A percentile compares a stretch with the other conserved stretches of the same genome.
Evolutionary conservation across 2,888 invertebrate species (phyloP).

Genomic region (Spicauda simplicius): DNA sequence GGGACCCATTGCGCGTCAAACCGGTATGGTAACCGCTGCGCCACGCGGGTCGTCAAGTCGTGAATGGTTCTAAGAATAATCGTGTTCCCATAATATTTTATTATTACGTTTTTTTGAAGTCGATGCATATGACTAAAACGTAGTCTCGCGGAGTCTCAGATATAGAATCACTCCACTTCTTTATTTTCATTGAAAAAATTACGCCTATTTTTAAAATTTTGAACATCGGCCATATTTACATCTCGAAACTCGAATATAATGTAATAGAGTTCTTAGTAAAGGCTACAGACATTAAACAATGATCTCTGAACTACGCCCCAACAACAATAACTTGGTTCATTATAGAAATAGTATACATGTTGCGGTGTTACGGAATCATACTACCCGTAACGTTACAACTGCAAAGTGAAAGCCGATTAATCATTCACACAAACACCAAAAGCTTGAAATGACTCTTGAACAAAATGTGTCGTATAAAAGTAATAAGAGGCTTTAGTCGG

Average conservation of each 20-base stretch:
- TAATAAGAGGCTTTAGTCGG: not conserved
- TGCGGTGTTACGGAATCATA: not conserved
- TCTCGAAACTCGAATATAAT: not conserved
- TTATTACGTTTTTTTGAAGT: too few species aligned
- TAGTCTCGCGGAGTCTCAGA: too few species aligned
- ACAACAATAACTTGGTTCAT: not conserved
- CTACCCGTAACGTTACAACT: not conserved
- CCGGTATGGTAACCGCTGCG: too few species aligned
- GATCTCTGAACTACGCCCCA: not conserved
- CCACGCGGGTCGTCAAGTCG: too few species aligned
- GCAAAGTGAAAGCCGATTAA: not conserved
- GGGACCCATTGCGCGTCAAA: too few species aligned
- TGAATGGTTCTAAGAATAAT: too few species aligned
- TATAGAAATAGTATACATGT: not conserved
- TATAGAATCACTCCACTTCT: too few species aligned
- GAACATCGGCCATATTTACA: too few species aligned
- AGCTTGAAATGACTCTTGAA: not conserved
- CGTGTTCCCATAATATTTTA: too few species aligned
- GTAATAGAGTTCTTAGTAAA: not conserved
- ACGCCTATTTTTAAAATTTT: too few species aligned
- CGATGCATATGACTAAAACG: too few species aligned
- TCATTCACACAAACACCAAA: not conserved
- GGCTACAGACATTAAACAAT: not conserved
- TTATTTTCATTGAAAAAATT: too few species aligned
- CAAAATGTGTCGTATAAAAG: not conserved